A percentile compares a stretch with the other conserved stretches of the same genome.
Conservation (phyloP, 2,888 invertebrate genomes). For the Alviniconcha strummeri region DNA sequence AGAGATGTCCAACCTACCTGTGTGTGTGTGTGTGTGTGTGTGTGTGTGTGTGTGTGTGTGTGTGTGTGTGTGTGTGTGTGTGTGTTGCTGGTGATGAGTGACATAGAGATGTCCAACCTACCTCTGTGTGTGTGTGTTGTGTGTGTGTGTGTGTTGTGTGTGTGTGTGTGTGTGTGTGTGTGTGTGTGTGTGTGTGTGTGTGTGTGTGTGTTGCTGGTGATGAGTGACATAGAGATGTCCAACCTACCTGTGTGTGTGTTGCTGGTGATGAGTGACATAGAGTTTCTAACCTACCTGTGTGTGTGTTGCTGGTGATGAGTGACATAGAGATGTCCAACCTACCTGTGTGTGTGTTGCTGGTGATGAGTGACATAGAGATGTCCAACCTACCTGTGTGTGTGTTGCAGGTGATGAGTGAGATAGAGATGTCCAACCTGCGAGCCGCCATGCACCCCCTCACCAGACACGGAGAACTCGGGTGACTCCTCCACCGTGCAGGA, state of each 20-base stretch:
- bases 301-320: not conserved
- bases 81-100: no score
- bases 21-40: constrained; percentile 15
- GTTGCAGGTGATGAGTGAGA: constrained; percentile 42
- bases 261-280: no score
- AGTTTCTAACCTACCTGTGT: not conserved
- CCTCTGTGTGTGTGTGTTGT: no score
- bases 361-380: constrained; percentile 42
- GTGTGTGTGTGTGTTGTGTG: no score
- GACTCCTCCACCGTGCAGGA: constrained; percentile 41
- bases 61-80: no score
- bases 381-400: constrained; percentile 22
- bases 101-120: no score
- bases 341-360: constrained; percentile 21
- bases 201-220: not conserved
- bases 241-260: not conserved
- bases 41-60: constrained; percentile 4
- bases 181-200: not conserved
- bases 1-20: no score
- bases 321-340: no score
- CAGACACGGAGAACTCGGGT: constrained; percentile 31
- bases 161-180: not conserved
- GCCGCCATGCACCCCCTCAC: constrained; percentile 5
- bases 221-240: no score
- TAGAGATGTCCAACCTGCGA: constrained; percentile 42